phyloP scores from a whole-genome alignment of 30 jellyfish, hydroid and myxozoan genomes.

The Hydractinia echinata region DNA sequence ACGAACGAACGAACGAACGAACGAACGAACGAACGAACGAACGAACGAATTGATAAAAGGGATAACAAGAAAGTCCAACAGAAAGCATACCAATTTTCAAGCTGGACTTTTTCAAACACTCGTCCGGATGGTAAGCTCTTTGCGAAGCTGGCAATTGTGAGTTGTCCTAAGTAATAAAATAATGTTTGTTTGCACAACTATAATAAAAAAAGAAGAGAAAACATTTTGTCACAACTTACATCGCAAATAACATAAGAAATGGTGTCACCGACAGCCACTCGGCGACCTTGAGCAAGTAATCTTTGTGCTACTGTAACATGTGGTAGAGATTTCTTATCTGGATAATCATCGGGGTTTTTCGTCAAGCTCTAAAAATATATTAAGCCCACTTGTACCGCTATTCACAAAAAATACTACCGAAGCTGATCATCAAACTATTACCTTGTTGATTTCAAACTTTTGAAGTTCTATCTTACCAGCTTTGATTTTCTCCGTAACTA shows the following conservation, averaged over 20 bases:
- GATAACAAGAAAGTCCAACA: background rate
- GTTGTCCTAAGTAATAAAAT: slow-evolving; percentile 52
- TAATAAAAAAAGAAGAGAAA: background rate
- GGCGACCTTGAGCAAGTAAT: slow-evolving; percentile 75
- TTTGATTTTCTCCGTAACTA: slow-evolving; percentile 11
- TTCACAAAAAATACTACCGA: background rate
- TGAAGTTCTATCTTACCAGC: slow-evolving; percentile 7
- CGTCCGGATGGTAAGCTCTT: slow-evolving; percentile 98
- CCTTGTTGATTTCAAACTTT: slow-evolving; percentile 47
- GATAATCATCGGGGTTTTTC: slow-evolving; percentile 90
- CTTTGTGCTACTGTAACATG: slow-evolving; percentile 98
- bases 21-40: too few species aligned
- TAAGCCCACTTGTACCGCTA: background rate
- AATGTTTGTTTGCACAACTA: background rate
- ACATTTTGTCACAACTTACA: slow-evolving; percentile 34
- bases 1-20: too few species aligned
- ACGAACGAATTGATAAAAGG: too few species aligned
- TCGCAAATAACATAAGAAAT: slow-evolving; percentile 76
- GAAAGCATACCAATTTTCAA: slow-evolving; percentile 78
- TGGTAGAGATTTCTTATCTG: slow-evolving; percentile 85
- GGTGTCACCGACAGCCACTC: slow-evolving; percentile 98
- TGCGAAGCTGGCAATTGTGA: slow-evolving; percentile 78
- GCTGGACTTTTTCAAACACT: slow-evolving; percentile 46
- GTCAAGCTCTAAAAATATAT: slow-evolving; percentile 54
- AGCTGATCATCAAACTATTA: background rate